Conservation (phyloP, 2,888 invertebrate genomes). For the Tanytarsus gracilentus region DNA sequence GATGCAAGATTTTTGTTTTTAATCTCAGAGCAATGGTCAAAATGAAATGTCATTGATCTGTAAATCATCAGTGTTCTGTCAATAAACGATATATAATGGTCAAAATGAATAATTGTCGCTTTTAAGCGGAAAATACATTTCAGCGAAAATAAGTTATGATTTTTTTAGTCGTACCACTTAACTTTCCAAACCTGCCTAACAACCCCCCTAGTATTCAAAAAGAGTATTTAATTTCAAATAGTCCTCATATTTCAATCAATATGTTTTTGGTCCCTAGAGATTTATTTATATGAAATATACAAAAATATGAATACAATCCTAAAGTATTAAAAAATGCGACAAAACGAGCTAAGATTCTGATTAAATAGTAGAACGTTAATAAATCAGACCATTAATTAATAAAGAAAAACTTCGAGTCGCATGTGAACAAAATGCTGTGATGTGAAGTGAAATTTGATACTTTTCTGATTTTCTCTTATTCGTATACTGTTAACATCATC, state of each 20-base stretch:
- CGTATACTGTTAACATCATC: neutral
- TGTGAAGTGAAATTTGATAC: constrained; percentile 18
- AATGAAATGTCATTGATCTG: no score
- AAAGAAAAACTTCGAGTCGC: neutral
- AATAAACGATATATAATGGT: no score
- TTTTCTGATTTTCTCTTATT: constrained; percentile 18
- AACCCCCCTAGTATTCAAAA: no score
- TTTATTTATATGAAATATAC: no score
- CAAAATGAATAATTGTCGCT: neutral
- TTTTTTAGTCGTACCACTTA: neutral
- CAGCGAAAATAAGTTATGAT: constrained; percentile 14
- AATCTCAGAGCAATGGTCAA: no score
- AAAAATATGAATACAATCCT: neutral
- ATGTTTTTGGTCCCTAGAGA: neutral
- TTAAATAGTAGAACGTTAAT: constrained; percentile 16
- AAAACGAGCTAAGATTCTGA: neutral
- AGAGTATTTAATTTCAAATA: constrained; percentile 19
- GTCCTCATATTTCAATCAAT: constrained; percentile 20
- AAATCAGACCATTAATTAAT: constrained; percentile 27
- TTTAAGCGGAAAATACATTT: no score
- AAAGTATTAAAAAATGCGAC: neutral
- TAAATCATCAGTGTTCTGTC: no score
- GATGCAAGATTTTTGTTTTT: no score
- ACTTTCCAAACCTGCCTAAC: neutral
- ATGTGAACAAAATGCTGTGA: neutral